Base-by-base conservation (phyloP, 2,888 invertebrate genomes). In the Microctonus aethiopoides region DNA sequence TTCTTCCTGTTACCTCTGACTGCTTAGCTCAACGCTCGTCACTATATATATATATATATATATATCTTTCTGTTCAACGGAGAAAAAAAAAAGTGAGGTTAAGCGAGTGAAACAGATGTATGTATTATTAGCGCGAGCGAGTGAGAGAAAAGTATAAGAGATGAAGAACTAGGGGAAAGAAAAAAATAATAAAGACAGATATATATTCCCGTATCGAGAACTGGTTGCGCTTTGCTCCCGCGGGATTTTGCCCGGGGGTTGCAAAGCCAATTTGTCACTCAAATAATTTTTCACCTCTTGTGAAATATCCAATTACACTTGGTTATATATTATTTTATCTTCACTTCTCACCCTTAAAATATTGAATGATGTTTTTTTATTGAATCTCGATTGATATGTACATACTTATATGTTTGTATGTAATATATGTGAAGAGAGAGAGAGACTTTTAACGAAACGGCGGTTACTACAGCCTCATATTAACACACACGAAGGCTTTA, bases 191-290 rank as follows among this genome's bases (percentile, higher is more conserved):
- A 20, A 34, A 20, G 16, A 59, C 11, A 10, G 13, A 59, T 32
- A 32, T 16, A 9, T 59, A 16, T 34, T 16, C 20, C 5, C 34
- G 34, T 59, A 34, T 34, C 24, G 59, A 59, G 34, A 34, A 36
- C 20, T 59, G 59, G 59, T 59, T 59, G 62, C 46, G 65, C 56
- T 65, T 65, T 24, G 65, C 65, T 65, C 65, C 65, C 65, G 56
- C 65, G 54, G 65, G 65, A 65, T 65, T 62, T 56, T 54, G 54
- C 54, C 65, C 65, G 54, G 65, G 65, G 65, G 62, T 62, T 63
- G 65, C 56, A 65, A 65, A 65, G 56, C 65, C 63, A 62, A 32
- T 57, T 16, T 41, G 26, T 24, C 26, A 29, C 24, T 46, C 16
- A 46, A 62, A 41, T 20, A 26, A 29, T 62, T 26, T 46, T 46